These are phyloP conservation scores for Balearica regulorum DNA, from an alignment of 2,797 vertebrate genomes.

Conservation along the genomic window DNA sequence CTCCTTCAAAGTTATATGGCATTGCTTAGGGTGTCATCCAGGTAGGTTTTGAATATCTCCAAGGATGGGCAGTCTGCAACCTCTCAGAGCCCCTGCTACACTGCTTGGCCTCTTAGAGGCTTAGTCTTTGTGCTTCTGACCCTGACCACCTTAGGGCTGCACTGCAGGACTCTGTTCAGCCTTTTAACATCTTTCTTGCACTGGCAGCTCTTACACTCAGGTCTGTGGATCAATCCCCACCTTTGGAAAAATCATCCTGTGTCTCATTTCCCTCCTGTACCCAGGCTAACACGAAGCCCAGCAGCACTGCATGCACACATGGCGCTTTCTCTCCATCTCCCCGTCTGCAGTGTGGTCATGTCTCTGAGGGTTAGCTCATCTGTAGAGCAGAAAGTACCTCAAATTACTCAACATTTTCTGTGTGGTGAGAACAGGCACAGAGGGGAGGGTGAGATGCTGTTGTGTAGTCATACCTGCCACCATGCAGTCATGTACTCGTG, in stretches of 20 bases:
- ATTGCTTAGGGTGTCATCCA: neutral
- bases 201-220: neutral
- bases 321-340: neutral
- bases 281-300: neutral
- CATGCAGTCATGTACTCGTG: fast-evolving
- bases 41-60: neutral
- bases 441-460: neutral
- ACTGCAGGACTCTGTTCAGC: neutral
- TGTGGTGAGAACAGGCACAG: neutral
- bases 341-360: neutral
- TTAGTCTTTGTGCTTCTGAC: neutral
- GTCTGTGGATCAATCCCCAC: neutral
- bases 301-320: fast-evolving
- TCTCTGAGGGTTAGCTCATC: neutral
- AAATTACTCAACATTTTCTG: neutral
- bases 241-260: neutral
- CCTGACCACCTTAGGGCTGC: too few species aligned
- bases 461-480: neutral
- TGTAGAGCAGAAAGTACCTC: neutral
- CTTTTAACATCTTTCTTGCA: neutral
- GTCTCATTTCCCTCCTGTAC: neutral
- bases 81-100: neutral
- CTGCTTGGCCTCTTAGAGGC: neutral
- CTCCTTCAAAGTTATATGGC: neutral
- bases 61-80: neutral